Conservation (phyloP, 1,140 invertebrate genomes). For the Lordiphosa stackelbergi region DNA sequence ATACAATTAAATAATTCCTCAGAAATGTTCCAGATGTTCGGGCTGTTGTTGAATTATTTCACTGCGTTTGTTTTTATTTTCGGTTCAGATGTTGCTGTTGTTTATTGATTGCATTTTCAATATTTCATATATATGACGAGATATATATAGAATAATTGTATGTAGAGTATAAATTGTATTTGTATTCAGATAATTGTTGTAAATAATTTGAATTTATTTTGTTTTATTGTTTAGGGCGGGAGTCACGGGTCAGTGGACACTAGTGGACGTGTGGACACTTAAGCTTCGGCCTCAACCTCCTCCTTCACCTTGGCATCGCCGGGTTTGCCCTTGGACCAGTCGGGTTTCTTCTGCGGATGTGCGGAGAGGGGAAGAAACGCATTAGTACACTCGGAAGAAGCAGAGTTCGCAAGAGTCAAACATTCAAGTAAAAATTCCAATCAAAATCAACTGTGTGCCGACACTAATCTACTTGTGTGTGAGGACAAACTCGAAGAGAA, state of each 20-base stretch:
- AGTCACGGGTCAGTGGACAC: constrained; percentile 72
- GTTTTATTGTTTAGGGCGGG: constrained; percentile 68
- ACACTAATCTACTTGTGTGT: no score
- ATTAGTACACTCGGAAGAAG: constrained; percentile 10
- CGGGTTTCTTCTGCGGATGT: constrained; percentile 89
- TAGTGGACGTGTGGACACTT: constrained; percentile 68
- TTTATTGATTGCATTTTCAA: constrained; percentile 14
- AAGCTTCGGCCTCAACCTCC: constrained; percentile 88
- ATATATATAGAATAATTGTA: constrained; percentile 7
- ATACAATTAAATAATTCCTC: constrained; percentile 60
- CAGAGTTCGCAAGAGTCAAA: constrained; percentile 1
- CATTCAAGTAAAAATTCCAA: not conserved
- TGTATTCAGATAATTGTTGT: constrained; percentile 30
- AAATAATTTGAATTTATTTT: constrained; percentile 38
- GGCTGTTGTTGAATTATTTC: constrained; percentile 63
- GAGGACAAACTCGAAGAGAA: constrained; percentile 1
- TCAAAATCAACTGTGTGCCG: no score
- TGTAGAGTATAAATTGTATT: constrained; percentile 10
- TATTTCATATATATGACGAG: constrained; percentile 11
- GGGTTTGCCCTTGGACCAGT: constrained; percentile 91
- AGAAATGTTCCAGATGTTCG: constrained; percentile 57
- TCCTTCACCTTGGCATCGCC: constrained; percentile 93
- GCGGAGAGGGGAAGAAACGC: constrained; percentile 3
- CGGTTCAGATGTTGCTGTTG: constrained; percentile 10
- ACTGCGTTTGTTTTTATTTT: not conserved